A percentile compares a stretch with the other conserved stretches of the same genome.
Conservation (phyloP, 1,140 invertebrate species). For the Limonius californicus region DNA sequence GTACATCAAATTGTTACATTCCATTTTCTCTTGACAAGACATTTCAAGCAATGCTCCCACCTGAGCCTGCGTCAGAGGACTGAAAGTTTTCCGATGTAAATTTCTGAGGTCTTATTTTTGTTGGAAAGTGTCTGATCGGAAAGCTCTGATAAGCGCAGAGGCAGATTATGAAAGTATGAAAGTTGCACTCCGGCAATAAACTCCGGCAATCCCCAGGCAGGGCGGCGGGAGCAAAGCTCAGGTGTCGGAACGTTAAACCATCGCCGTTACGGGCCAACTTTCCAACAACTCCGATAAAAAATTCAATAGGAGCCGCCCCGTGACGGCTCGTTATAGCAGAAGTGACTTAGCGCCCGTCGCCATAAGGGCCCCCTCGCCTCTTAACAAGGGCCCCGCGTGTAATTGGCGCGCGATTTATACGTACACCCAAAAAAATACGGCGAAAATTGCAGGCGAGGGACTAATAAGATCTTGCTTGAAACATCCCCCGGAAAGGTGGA, state of each 20-base stretch:
- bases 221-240: constrained; percentile 21
- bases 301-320: constrained; percentile 29
- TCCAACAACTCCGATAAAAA: constrained; percentile 26
- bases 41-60: too few relatives aligned
- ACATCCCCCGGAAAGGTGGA: too few relatives aligned
- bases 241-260: constrained; percentile 24
- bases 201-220: neutral
- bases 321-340: constrained; percentile 24
- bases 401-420: constrained; percentile 25
- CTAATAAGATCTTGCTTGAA: neutral
- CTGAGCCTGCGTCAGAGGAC: too few relatives aligned
- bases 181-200: neutral
- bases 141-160: neutral
- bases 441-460: neutral
- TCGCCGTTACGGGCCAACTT: constrained; percentile 22
- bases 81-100: too few relatives aligned
- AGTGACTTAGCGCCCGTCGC: constrained; percentile 24
- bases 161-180: neutral
- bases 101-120: too few relatives aligned
- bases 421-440: neutral
- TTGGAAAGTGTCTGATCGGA: too few relatives aligned
- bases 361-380: constrained; percentile 17
- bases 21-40: too few relatives aligned
- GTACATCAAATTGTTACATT: too few relatives aligned
- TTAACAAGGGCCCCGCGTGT: constrained; percentile 1